Evolutionary conservation across 2,888 invertebrate species (phyloP).

Genomic region (Liposcelis brunnea): DNA sequence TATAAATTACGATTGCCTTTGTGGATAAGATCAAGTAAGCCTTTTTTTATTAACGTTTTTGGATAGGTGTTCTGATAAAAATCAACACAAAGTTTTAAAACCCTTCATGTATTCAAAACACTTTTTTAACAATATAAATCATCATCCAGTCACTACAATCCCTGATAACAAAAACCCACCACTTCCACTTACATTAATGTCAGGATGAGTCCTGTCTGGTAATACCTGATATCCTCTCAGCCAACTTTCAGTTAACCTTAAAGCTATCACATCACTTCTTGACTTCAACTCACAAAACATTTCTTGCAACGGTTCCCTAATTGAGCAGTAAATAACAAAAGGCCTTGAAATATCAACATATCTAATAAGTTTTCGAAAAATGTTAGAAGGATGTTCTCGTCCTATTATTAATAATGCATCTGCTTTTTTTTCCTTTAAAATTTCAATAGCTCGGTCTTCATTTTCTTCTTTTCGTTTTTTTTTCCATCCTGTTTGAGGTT

Average conservation of each 20-base stretch:
- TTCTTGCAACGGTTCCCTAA: constrained; percentile 70
- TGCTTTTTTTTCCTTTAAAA: constrained; percentile 40
- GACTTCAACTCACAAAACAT: constrained; percentile 63
- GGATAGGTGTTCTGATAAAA: too few relatives aligned
- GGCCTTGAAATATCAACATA: constrained; percentile 67
- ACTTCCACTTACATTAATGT: constrained; percentile 72
- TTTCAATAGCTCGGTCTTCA: constrained; percentile 43
- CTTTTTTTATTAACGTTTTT: too few relatives aligned
- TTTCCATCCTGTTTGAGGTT: constrained; percentile 27
- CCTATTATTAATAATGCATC: constrained; percentile 62
- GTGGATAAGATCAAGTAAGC: too few relatives aligned
- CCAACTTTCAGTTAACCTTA: constrained; percentile 74
- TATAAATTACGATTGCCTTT: too few relatives aligned
- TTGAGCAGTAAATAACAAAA: constrained; percentile 65
- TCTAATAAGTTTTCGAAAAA: constrained; percentile 54
- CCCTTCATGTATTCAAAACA: too few relatives aligned
- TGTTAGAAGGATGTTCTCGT: constrained; percentile 70
- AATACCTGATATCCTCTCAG: constrained; percentile 78
- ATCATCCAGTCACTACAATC: constrained; percentile 25
- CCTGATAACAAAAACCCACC: constrained; percentile 82
- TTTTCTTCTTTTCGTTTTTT: constrained; percentile 52
- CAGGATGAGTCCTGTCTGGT: constrained; percentile 84
- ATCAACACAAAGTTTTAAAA: too few relatives aligned
- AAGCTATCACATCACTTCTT: constrained; percentile 48
- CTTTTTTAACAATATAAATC: too few relatives aligned